These are phyloP conservation scores for Planococcus citri DNA, from an alignment of 1,140 invertebrate genomes.

Conservation along the genomic window DNA sequence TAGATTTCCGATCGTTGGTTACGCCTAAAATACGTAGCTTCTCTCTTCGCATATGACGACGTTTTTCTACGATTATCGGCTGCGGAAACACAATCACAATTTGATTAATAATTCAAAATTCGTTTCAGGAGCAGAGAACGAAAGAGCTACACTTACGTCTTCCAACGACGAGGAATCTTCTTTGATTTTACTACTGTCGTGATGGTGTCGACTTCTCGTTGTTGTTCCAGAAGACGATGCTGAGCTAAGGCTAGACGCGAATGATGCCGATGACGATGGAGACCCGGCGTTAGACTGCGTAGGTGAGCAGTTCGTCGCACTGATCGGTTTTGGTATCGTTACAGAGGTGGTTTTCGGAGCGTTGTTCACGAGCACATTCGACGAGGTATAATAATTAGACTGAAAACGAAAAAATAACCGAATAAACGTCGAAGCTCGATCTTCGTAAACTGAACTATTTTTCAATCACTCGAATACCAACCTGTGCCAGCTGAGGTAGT, in stretches of 20 bases:
- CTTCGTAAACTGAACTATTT: too few relatives aligned
- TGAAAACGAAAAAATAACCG: too few relatives aligned
- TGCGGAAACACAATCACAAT: not conserved
- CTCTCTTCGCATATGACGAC: not conserved
- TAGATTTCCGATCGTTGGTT: not conserved
- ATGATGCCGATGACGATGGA: not conserved
- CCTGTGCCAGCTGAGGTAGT: too few relatives aligned
- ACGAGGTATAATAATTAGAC: not conserved
- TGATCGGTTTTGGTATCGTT: not conserved
- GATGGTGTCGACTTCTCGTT: not conserved
- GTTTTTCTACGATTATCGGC: not conserved
- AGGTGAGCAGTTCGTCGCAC: not conserved
- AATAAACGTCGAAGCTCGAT: too few relatives aligned
- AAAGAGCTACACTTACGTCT: too few relatives aligned
- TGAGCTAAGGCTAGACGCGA: too few relatives aligned
- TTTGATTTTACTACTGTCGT: not conserved
- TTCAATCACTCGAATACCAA: too few relatives aligned
- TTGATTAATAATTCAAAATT: too few relatives aligned
- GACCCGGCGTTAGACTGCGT: not conserved
- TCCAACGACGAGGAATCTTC: not conserved
- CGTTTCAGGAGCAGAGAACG: too few relatives aligned
- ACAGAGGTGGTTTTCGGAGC: not conserved
- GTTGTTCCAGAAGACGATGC: not conserved
- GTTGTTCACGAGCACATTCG: not conserved
- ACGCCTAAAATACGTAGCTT: not conserved